Evolutionary conservation across 1,140 invertebrate genomes (phyloP).

Genomic region (Branchinecta lynchi): DNA sequence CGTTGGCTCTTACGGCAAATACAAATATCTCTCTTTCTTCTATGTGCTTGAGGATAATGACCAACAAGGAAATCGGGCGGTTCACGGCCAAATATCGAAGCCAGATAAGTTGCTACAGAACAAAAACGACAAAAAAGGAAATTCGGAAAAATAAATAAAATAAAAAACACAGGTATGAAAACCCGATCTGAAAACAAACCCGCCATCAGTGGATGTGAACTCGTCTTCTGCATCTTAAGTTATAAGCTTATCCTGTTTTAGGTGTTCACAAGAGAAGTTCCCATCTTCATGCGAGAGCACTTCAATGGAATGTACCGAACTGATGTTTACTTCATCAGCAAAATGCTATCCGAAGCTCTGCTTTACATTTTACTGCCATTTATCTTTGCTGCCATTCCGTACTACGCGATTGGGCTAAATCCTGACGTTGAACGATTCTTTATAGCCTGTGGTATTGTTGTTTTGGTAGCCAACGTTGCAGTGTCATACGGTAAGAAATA

Average conservation of each 20-base stretch:
- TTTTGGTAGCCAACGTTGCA: slow-evolving; percentile 73
- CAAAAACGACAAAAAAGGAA: too few relatives aligned
- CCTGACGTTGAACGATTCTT: slow-evolving; percentile 52
- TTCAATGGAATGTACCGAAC: slow-evolving; percentile 80
- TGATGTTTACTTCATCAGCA: slow-evolving; percentile 82
- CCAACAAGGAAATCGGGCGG: too few relatives aligned
- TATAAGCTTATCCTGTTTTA: slow-evolving; percentile 32
- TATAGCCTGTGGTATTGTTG: slow-evolving; percentile 50
- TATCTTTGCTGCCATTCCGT: slow-evolving; percentile 66
- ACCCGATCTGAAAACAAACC: too few relatives aligned
- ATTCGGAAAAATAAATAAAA: too few relatives aligned
- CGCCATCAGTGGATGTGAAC: too few relatives aligned
- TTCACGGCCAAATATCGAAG: too few relatives aligned
- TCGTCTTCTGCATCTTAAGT: too few relatives aligned
- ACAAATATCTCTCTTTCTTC: too few relatives aligned
- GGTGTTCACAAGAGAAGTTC: slow-evolving; percentile 82
- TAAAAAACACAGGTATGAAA: too few relatives aligned
- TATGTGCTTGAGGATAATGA: too few relatives aligned
- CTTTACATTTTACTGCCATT: slow-evolving; percentile 52
- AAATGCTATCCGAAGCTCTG: slow-evolving; percentile 72
- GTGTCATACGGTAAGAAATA: slow-evolving; percentile 65
- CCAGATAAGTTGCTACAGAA: too few relatives aligned
- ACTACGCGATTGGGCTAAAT: slow-evolving; percentile 74
- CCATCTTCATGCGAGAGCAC: slow-evolving; percentile 80
- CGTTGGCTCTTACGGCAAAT: too few relatives aligned